Evolutionary conservation across 1,140 invertebrate species (phyloP).

Genomic region (Chrysopa pallens): DNA sequence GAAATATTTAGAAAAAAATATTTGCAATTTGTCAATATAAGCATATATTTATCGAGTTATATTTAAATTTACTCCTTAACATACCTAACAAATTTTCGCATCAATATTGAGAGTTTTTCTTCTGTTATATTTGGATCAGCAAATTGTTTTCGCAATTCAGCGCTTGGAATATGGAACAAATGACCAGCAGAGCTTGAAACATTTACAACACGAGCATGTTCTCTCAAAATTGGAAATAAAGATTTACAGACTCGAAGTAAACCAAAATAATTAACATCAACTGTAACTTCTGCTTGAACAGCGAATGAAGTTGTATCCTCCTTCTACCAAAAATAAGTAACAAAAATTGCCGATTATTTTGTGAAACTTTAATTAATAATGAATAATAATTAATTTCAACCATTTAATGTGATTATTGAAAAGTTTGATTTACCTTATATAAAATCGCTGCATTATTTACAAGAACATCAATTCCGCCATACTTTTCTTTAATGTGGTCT

Average conservation of each 20-base stretch:
- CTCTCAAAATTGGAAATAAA: slow-evolving; percentile 46
- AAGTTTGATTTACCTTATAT: slow-evolving; percentile 30
- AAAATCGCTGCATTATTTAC: no score
- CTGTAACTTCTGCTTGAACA: slow-evolving; percentile 50
- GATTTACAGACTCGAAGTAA: slow-evolving; percentile 38
- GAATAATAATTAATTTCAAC: no score
- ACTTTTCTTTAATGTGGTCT: slow-evolving; percentile 35
- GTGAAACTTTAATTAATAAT: no score
- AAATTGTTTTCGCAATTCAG: slow-evolving; percentile 29
- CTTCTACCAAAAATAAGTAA: slow-evolving; percentile 16
- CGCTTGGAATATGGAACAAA: slow-evolving; percentile 31
- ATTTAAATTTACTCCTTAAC: slow-evolving; percentile 9
- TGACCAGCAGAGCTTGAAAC: slow-evolving; percentile 49
- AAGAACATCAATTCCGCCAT: slow-evolving; percentile 65
- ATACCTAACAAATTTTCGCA: slow-evolving; percentile 46
- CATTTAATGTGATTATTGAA: no score
- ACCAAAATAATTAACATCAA: slow-evolving; percentile 49
- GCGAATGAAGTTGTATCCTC: slow-evolving; percentile 38
- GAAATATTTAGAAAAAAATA: no score
- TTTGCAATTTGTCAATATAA: no score
- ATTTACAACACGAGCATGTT: slow-evolving; percentile 53
- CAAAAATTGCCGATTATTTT: no score
- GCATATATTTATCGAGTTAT: no score
- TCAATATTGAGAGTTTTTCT: slow-evolving; percentile 32
- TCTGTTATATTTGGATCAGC: slow-evolving; percentile 31